A percentile compares a stretch with the other conserved stretches of the same genome.
phyloP scores from a whole-genome alignment of 2,113 vertebrate species.

The Embiotoca jacksoni region DNA sequence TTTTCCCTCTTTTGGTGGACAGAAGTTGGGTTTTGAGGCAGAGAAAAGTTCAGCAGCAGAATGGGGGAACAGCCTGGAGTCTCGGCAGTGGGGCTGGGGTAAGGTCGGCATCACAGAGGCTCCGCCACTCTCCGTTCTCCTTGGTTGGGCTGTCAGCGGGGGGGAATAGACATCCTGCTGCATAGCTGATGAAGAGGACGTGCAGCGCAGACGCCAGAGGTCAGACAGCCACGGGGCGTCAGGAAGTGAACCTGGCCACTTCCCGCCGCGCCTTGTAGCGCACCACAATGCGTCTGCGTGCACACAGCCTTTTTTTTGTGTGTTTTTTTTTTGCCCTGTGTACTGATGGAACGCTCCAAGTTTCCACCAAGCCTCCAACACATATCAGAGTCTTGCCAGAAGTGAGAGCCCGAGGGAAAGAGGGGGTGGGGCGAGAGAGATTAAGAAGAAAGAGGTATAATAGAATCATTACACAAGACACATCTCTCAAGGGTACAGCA shows the following conservation, averaged over 20 bases:
- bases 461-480: slow-evolving; percentile 74
- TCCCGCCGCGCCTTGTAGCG: slow-evolving; percentile 61
- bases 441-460: slow-evolving; percentile 60
- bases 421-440: slow-evolving; percentile 40
- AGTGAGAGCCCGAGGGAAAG: slow-evolving; percentile 68
- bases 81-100: slow-evolving; percentile 61
- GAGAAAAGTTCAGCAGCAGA: slow-evolving; percentile 55
- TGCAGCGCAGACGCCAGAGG: slow-evolving; percentile 70
- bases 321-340: slow-evolving; percentile 46
- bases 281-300: slow-evolving; percentile 27
- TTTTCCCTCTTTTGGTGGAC: slow-evolving; percentile 29
- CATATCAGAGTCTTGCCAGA: slow-evolving; percentile 63
- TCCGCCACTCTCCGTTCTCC: slow-evolving; percentile 67
- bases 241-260: slow-evolving; percentile 75
- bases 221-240: slow-evolving; percentile 73
- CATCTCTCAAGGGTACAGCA: slow-evolving; percentile 77
- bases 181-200: slow-evolving; percentile 79
- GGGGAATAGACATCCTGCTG: slow-evolving; percentile 65
- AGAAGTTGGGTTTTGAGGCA: slow-evolving; percentile 51
- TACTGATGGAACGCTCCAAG: slow-evolving; percentile 55
- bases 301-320: slow-evolving; percentile 5
- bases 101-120: slow-evolving; percentile 69
- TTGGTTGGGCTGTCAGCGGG: slow-evolving; percentile 74
- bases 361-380: slow-evolving; percentile 39
- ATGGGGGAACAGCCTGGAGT: slow-evolving; percentile 62